Percentiles rank a stretch among this genome's conserved stretches.
Evolutionary conservation across 2,113 vertebrate species (phyloP).

Genomic region (Vicugna pacos): DNA sequence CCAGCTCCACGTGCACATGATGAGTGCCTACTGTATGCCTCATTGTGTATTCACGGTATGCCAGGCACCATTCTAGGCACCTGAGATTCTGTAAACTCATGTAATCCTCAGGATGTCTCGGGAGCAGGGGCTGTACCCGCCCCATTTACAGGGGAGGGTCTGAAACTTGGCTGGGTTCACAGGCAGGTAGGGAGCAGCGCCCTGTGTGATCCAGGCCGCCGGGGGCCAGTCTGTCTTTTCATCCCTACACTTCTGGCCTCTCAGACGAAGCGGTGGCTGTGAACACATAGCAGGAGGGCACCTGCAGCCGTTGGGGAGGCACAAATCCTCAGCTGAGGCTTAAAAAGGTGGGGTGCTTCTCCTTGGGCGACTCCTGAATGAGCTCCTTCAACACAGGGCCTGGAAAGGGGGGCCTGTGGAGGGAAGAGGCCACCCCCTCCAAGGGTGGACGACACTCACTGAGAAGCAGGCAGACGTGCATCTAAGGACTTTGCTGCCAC

Average conservation of each 20-base stretch:
- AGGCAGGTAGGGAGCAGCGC: background rate
- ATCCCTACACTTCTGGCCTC: background rate
- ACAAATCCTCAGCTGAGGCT: background rate
- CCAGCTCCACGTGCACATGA: rapidly evolving
- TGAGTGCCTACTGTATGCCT: background rate
- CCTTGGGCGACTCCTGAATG: background rate
- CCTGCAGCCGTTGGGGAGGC: background rate
- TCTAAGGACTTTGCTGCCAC: background rate
- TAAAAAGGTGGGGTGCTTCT: background rate
- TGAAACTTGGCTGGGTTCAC: background rate
- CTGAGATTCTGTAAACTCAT: background rate
- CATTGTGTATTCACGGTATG: rapidly evolving
- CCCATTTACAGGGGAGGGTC: background rate
- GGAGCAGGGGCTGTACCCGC: background rate
- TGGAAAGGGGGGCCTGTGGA: background rate
- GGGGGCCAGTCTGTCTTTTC: background rate
- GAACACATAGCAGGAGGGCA: background rate
- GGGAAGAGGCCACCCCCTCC: background rate
- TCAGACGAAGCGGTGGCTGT: background rate
- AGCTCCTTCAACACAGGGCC: background rate
- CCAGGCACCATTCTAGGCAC: background rate
- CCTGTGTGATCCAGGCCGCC: rapidly evolving
- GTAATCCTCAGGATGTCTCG: rapidly evolving
- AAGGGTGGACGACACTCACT: rapidly evolving
- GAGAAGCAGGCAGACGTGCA: background rate